Evolutionary conservation across 2,888 invertebrate species (phyloP), one percentile per base, ranked within the genome.

Genomic region (Diplazon laetatorius): DNA sequence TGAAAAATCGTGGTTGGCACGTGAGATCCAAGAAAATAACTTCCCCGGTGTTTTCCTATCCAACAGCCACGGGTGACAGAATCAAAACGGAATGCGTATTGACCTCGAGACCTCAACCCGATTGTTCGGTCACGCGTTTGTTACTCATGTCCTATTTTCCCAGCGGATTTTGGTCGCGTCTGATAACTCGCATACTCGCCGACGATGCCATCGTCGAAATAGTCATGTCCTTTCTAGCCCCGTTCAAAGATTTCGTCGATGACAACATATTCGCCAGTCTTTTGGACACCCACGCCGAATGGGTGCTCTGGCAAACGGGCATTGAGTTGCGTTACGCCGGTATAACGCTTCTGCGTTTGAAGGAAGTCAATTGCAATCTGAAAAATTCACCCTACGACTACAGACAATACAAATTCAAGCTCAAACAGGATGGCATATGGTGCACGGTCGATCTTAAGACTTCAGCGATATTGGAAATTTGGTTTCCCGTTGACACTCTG

Each of bases 111-210:
- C 88, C 93, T 5, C 93, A 93, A 6, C 92, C 92, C 6, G 93
- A 93, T 66, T 93, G 93, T 52, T 92, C 94, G 0, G 93, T 96
- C 52, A 93, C 95, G 0, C 93, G 98, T 0, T 92, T 99, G 68
- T 92, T 99, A 12, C 93, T 99, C 9, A 95, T 99, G 94, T 97
- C 98, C 0, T 99, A 99, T 92, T 97, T 99, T 89, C 99, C 99
- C 0, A 96, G 97, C 81, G 99, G 99, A 0, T 99, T 99, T 92
- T 99, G 99, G 99, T 96, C 99, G 0, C 93, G 99, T 0, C 93
- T 99, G 20, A 96, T 97, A 80, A 97, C 98, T 0, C 92, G 99
- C n/a, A 94, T 98, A 78, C 92, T 99, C 72, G 98, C 98, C 0
- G 99, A 99, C 89, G 95, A 96, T 82, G 94, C 95, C 37, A 95